phyloP scores from a whole-genome alignment of 1,140 invertebrate genomes.

The Saccostrea echinata region DNA sequence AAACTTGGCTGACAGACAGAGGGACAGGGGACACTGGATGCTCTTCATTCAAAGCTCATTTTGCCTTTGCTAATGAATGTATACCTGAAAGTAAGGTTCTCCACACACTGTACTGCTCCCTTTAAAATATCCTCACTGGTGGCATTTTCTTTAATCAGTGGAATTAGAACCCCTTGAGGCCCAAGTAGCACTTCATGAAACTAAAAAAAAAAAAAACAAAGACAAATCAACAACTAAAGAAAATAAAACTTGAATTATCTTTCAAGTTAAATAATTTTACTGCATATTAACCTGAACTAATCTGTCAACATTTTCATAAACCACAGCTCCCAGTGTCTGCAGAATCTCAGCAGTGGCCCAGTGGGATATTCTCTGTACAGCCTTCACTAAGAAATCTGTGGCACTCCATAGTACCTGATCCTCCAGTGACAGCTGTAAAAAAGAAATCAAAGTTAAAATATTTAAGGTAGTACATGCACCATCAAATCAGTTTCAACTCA shows the following conservation, averaged over 20 bases:
- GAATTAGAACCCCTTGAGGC: slow-evolving; percentile 70
- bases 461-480: too few relatives aligned
- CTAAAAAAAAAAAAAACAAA: slow-evolving; percentile 61
- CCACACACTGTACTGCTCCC: slow-evolving; percentile 73
- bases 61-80: too few relatives aligned
- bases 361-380: slow-evolving; percentile 67
- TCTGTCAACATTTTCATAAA: slow-evolving; percentile 74
- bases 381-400: slow-evolving; percentile 72
- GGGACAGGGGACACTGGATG: too few relatives aligned
- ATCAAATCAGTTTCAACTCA: too few relatives aligned
- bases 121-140: slow-evolving; percentile 67
- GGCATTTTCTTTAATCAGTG: slow-evolving; percentile 65
- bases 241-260: neutral
- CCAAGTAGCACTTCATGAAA: slow-evolving; percentile 75
- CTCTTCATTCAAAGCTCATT: too few relatives aligned
- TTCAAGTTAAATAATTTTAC: neutral
- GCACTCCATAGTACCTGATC: slow-evolving; percentile 57
- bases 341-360: slow-evolving; percentile 73
- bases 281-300: slow-evolving; percentile 64
- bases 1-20: too few relatives aligned
- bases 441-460: too few relatives aligned
- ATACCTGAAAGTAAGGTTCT: slow-evolving; percentile 73
- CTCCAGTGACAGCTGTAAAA: slow-evolving; percentile 60
- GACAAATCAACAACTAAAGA: too few relatives aligned
- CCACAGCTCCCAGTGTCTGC: slow-evolving; percentile 70